Conservation (phyloP, 2,888 invertebrate species). For the Periphyllus acericola region DNA sequence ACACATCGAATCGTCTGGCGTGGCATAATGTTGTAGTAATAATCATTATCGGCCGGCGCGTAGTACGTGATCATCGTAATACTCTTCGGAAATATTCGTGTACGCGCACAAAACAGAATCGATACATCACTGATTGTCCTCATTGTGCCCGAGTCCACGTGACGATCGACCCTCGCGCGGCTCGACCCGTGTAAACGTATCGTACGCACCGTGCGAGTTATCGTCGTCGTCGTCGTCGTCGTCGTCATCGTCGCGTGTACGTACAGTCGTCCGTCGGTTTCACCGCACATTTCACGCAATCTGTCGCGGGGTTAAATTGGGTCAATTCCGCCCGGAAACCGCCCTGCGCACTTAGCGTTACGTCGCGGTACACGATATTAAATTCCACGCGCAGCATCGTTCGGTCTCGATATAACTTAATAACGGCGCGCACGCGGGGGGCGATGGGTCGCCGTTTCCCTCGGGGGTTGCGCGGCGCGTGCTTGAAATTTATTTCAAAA, state of each 20-base stretch:
- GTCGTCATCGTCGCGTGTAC: neutral
- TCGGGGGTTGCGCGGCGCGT: neutral
- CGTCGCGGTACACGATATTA: no score
- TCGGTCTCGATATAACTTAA: conserved; percentile 19
- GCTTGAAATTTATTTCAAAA: neutral
- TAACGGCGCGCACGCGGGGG: neutral
- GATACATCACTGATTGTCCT: no score
- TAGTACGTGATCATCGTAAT: no score
- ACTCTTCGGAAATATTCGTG: no score
- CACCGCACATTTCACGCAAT: conserved; percentile 13
- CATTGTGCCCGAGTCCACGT: no score
- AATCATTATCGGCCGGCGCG: no score
- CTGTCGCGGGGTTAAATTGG: conserved; percentile 46
- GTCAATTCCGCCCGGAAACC: conserved; percentile 23
- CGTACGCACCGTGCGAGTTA: neutral
- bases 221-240: no score
- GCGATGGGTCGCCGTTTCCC: neutral
- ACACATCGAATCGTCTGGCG: no score
- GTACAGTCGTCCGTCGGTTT: conserved; percentile 11
- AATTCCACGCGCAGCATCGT: neutral
- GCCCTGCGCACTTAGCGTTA: conserved; percentile 1
- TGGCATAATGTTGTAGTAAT: no score
- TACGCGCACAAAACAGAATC: no score
- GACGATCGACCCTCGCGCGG: no score
- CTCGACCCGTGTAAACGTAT: neutral